Conservation (phyloP, 2,888 invertebrate species). For the Ischnura elegans region DNA sequence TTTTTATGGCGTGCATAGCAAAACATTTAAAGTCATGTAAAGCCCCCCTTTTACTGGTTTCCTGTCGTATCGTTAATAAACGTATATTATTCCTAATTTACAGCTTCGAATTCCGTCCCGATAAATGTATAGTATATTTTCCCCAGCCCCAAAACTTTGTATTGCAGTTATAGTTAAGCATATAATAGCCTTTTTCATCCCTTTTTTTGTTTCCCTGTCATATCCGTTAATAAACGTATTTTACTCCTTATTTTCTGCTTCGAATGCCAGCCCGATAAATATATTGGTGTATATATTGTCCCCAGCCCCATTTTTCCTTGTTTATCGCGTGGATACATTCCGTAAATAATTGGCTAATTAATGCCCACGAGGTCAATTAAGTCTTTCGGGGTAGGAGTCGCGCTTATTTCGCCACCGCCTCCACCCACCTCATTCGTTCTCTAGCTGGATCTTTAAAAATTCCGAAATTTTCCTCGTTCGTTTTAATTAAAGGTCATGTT, state of each 20-base stretch:
- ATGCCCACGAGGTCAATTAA: not conserved
- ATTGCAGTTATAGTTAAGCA: too few relatives aligned
- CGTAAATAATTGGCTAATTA: constrained; percentile 24
- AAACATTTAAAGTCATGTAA: too few relatives aligned
- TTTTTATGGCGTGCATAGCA: too few relatives aligned
- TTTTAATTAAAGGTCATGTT: constrained; percentile 9
- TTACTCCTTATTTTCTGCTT: not conserved
- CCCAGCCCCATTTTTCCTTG: not conserved
- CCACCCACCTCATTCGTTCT: not conserved
- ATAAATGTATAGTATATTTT: too few relatives aligned
- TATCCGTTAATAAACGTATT: not conserved
- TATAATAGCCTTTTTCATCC: too few relatives aligned
- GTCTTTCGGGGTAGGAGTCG: not conserved
- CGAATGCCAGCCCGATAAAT: not conserved
- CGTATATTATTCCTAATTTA: too few relatives aligned
- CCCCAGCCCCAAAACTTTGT: too few relatives aligned
- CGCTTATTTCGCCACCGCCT: not conserved
- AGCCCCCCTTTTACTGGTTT: too few relatives aligned
- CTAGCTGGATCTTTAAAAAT: not conserved
- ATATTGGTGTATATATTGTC: too few relatives aligned
- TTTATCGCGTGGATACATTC: not conserved
- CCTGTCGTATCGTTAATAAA: too few relatives aligned
- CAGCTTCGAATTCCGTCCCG: too few relatives aligned
- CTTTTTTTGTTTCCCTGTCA: too few relatives aligned
- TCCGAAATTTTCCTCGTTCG: constrained; percentile 14